Evolutionary conservation across 1,140 invertebrate genomes (phyloP), one percentile per base, ranked within the genome.

Genomic region (Solenopsis fugax): DNA sequence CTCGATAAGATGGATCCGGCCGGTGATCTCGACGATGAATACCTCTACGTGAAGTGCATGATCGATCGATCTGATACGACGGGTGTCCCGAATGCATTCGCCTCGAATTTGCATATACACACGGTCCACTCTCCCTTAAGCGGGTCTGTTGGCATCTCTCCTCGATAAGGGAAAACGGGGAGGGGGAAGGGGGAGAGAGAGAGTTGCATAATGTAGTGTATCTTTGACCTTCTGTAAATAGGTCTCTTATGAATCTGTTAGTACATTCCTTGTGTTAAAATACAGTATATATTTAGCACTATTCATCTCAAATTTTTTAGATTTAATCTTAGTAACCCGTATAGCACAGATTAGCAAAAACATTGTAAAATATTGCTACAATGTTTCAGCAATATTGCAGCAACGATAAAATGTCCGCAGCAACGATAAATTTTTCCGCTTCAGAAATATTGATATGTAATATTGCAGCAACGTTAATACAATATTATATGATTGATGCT

Each of bases 101-200:
- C 56, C 52, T 52, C 37, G 52, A 82, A 82, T 82, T 72, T 82
- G 67, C 78, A 81, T 81, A 13, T 34, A 69, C 62, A 69, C 77
- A 34, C 37, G 21, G 52, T 72, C 71, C 50, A 60, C 52, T 82
- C 78, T 72, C 67, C 37, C 52, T 72, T 58, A 45, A 67, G 34
- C 65, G 62, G 34, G 48, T 41, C 24, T 21, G 75, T 77, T 80
- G 60, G 60, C 13, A 29, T 56, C 50, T 58, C 65, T 29, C 3
- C 2, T 78, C 3, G 5, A 65, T 18, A 18, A 64, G 18, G 10
- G 13, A 48, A n/a, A 65, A 2, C 29, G 29, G 4, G 41, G 41
- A n/a, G 10, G 21, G 10, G 2, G 50, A 21, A n/a, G 13, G 0
- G 1, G 13, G 29, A 64, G 24, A 34, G 12, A 52, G 45, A 24